Evolutionary conservation across 2,888 invertebrate genomes (phyloP).

Genomic region (Gibbula magus): DNA sequence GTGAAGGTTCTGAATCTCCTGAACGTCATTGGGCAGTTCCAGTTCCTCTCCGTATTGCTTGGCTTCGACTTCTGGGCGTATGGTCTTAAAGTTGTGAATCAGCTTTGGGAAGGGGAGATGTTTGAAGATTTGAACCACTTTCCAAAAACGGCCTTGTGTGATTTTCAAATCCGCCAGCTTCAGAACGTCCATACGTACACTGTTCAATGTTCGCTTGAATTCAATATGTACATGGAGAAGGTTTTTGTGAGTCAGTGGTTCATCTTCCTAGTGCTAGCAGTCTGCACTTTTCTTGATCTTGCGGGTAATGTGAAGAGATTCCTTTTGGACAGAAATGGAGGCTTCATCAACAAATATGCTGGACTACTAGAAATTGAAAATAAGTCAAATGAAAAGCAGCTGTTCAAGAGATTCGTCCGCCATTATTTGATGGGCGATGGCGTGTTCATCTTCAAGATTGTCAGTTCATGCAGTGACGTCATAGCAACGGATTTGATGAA

Average conservation of each 20-base stretch:
- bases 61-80: background rate
- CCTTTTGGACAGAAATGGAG: background rate
- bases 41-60: background rate
- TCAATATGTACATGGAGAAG: slow-evolving; percentile 63
- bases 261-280: slow-evolving; percentile 56
- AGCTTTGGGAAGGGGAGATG: background rate
- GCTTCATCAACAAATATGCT: slow-evolving; percentile 6
- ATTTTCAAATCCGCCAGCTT: slow-evolving; percentile 60
- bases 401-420: slow-evolving; percentile 43
- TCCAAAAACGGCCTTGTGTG: slow-evolving; percentile 58
- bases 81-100: background rate
- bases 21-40: background rate
- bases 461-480: background rate
- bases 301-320: background rate
- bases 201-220: slow-evolving; percentile 59
- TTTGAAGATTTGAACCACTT: background rate
- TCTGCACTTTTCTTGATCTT: slow-evolving; percentile 34
- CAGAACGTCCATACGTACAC: slow-evolving; percentile 60
- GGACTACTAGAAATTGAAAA: slow-evolving; percentile 18
- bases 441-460: background rate
- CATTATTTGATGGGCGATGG: slow-evolving; percentile 5
- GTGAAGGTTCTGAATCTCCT: background rate
- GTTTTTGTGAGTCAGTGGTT: slow-evolving; percentile 61
- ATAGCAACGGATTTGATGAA: background rate
- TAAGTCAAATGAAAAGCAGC: slow-evolving; percentile 46